Evolutionary conservation across 2,888 invertebrate species (phyloP), one percentile per base, ranked within the genome.

Genomic region (Hirudinaria manillensis): DNA sequence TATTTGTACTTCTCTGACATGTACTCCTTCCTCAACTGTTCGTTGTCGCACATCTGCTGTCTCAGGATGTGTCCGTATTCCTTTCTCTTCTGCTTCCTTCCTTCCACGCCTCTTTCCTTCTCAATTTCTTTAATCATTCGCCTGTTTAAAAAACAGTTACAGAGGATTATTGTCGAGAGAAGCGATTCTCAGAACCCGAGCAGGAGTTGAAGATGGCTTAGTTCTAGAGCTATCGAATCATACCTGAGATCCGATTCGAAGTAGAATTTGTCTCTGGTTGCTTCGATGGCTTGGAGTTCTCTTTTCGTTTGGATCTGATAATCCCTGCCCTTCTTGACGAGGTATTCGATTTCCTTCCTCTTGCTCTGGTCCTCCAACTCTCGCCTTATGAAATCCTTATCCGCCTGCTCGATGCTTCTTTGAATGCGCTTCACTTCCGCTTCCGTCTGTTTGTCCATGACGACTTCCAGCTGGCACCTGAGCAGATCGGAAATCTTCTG

Each of bases 381-480:
- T 51, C 72, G 61, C 27, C 51, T 75, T 29, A 65, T 34, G 65
- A 51, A 51, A 38, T 75, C 72, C 29, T 66, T 56, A 29, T 75
- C 75, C 45, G 24, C n/a, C 72, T 75, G 72, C 27, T 75, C 66
- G 21, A 72, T 65, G 24, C 70, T 70, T 7, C 75, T 70, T 61
- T 72, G 68, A n/a, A 72, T 51, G 45, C 71, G 71, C 29, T 51
- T 56, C 51, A 19, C 51, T 16, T 75, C 75, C 7, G 51, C 66
- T 29, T 45, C 24, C n/a, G 72, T 29, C 21, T 55, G 21, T 24
- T 21, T 65, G 24, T 56, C 21, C n/a, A 36, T 29, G 3, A 38
- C n/a, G 24, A 36, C 65, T 36, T 73, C 73, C 38, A 36, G 73
- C 34, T 24, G 51, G 6, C 65, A 36, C 16, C 61, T 36, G 32